A percentile compares a stretch with the other conserved stretches of the same genome.
Conservation (phyloP, 2,113 vertebrate genomes). For the Ranitomeya imitator region DNA sequence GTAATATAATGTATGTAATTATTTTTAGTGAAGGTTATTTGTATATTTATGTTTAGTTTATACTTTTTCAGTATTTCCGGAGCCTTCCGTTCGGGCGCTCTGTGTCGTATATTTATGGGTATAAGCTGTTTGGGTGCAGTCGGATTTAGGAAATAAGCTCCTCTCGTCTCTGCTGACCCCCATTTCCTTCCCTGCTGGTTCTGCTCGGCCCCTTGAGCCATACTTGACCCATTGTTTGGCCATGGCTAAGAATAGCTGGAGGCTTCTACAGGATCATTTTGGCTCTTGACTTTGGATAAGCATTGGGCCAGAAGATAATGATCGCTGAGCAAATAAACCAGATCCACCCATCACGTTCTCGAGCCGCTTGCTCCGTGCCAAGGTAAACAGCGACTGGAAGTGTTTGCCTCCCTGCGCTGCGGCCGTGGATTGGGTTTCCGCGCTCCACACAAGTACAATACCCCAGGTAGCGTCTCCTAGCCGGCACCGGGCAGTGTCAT, state of each 20-base stretch:
- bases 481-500: background rate
- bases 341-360: constrained; percentile 32
- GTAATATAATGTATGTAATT: too few relatives aligned
- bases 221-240: constrained; percentile 29
- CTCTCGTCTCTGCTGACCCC: background rate
- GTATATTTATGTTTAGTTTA: background rate
- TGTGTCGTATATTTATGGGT: background rate
- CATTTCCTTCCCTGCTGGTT: background rate
- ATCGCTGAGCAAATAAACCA: constrained; percentile 31
- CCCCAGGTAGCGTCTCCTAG: background rate
- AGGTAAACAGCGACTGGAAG: background rate
- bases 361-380: background rate
- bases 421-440: background rate
- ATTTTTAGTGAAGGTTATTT: too few relatives aligned
- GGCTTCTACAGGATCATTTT: background rate
- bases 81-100: background rate
- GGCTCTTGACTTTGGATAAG: constrained; percentile 2
- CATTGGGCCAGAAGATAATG: constrained; percentile 30
- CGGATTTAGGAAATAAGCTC: background rate
- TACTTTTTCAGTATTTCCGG: background rate
- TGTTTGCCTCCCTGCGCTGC: background rate
- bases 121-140: background rate
- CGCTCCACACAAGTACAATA: background rate
- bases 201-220: background rate
- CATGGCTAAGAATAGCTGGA: constrained; percentile 12